Conservation (phyloP, 1,140 invertebrate species). For the Drosophila funebris region DNA sequence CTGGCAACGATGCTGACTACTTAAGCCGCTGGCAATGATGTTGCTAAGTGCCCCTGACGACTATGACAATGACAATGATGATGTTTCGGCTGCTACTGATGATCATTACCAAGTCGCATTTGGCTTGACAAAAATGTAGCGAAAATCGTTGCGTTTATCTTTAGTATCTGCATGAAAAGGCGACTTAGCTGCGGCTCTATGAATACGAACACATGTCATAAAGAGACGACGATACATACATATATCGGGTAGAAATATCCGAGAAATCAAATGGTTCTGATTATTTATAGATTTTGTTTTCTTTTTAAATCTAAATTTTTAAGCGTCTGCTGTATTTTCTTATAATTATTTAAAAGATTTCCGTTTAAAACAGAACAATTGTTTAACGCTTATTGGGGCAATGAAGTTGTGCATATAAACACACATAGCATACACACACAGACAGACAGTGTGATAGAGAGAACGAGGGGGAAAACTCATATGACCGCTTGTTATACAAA, state of each 20-base stretch:
- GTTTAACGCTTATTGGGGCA: constrained; percentile 24
- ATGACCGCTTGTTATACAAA: constrained; percentile 26
- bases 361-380: constrained; percentile 17
- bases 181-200: not conserved
- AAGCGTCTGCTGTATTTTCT: too few relatives aligned
- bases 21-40: constrained; percentile 71
- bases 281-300: too few relatives aligned
- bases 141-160: constrained; percentile 14
- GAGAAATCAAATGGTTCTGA: too few relatives aligned
- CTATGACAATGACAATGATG: constrained; percentile 14
- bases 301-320: too few relatives aligned
- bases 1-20: constrained; percentile 64
- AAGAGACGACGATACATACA: not conserved
- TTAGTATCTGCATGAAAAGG: not conserved
- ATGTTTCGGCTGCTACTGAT: constrained; percentile 9
- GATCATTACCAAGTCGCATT: constrained; percentile 32
- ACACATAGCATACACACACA: constrained; percentile 10
- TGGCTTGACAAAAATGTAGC: constrained; percentile 24
- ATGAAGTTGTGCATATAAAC: constrained; percentile 20
- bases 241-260: not conserved
- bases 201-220: not conserved
- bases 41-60: constrained; percentile 59
- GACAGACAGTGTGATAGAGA: constrained; percentile 5
- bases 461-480: constrained; percentile 6
- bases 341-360: constrained; percentile 3